Conservation (phyloP, 2,888 invertebrate species). For the Bombyx huttoni region DNA sequence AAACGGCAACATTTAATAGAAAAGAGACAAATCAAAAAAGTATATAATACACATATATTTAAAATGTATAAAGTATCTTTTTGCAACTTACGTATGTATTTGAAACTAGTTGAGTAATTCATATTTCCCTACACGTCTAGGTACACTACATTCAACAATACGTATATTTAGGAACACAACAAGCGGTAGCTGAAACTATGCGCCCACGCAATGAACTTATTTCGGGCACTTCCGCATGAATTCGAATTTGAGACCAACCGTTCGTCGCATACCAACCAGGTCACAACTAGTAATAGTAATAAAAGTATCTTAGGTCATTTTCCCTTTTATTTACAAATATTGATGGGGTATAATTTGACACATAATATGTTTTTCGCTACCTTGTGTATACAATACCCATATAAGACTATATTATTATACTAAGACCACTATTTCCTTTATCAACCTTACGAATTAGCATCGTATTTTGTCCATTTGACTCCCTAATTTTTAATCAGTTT, state of each 20-base stretch:
- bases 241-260: constrained; percentile 42
- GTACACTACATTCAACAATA: constrained; percentile 1
- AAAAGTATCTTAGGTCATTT: not conserved
- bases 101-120: not conserved
- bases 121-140: not conserved
- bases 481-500: too few relatives aligned
- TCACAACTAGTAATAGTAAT: constrained; percentile 15
- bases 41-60: not conserved
- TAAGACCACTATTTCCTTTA: too few relatives aligned
- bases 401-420: too few relatives aligned
- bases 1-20: too few relatives aligned
- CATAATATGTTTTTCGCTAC: too few relatives aligned
- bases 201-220: constrained; percentile 53
- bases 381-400: too few relatives aligned
- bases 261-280: constrained; percentile 42
- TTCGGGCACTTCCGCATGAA: constrained; percentile 64
- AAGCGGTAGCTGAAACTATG: constrained; percentile 19
- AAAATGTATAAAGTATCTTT: not conserved
- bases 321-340: too few relatives aligned
- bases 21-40: not conserved
- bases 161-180: constrained; percentile 8
- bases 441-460: too few relatives aligned
- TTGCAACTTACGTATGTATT: not conserved
- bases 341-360: too few relatives aligned
- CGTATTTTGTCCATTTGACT: too few relatives aligned